These are phyloP conservation scores for Furcifer pardalis DNA, from an alignment of 2,797 vertebrate genomes.

Conservation along the genomic window DNA sequence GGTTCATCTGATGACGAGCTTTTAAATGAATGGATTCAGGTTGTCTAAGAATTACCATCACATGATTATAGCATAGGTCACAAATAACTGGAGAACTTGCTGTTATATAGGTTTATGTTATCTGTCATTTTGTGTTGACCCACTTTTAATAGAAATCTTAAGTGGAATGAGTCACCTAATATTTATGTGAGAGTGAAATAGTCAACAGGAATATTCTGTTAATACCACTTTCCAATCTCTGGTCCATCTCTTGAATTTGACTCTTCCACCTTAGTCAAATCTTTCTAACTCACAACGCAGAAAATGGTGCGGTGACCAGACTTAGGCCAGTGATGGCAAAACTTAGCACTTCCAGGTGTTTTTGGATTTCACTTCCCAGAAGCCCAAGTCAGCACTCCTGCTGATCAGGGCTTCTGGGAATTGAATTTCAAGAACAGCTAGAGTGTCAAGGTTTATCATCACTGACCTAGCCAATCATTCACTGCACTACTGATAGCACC, in stretches of 20 bases:
- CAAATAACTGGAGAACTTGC: slow-evolving; percentile 19
- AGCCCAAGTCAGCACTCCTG: no score
- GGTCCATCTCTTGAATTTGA: neutral
- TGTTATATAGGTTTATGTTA: slow-evolving; percentile 45
- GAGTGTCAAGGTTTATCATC: no score
- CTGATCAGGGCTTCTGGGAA: no score
- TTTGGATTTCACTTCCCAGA: no score
- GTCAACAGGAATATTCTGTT: slow-evolving; percentile 31
- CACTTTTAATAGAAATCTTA: slow-evolving; percentile 49
- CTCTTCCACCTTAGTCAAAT: neutral
- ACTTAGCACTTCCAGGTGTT: no score
- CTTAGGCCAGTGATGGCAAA: no score
- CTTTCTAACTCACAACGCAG: slow-evolving; percentile 29
- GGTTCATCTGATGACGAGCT: neutral
- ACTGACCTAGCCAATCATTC: neutral
- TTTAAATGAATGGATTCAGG: neutral
- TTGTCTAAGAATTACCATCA: neutral
- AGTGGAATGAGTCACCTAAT: slow-evolving; percentile 56
- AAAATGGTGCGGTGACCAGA: slow-evolving; percentile 37
- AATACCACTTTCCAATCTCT: slow-evolving; percentile 16
- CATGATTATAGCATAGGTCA: slow-evolving; percentile 44
- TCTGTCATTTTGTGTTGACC: slow-evolving; percentile 56
- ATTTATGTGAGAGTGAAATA: slow-evolving; percentile 33
- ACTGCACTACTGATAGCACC: slow-evolving; percentile 12
- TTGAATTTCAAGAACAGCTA: no score